phyloP scores from a whole-genome alignment of 2,888 invertebrate species.

The Drosophila helvetica region DNA sequence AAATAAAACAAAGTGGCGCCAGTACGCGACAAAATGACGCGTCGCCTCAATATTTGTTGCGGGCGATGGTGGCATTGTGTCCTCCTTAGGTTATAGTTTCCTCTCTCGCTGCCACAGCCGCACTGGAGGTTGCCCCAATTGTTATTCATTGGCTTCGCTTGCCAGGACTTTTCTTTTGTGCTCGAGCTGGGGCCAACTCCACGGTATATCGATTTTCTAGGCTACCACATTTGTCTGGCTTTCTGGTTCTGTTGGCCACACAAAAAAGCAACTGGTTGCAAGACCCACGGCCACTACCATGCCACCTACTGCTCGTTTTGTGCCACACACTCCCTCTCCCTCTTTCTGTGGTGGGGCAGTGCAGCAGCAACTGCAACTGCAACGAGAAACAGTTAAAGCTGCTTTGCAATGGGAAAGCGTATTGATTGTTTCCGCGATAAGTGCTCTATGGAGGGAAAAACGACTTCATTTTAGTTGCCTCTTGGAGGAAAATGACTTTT shows the following conservation, averaged over 20 bases:
- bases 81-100: slow-evolving; percentile 11
- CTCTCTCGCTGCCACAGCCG: not conserved
- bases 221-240: slow-evolving; percentile 74
- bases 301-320: not conserved
- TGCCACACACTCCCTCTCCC: slow-evolving; percentile 2
- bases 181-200: slow-evolving; percentile 57
- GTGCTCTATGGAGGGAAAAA: slow-evolving; percentile 10
- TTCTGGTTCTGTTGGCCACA: slow-evolving; percentile 45
- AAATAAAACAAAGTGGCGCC: slow-evolving; percentile 77
- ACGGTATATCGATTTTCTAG: slow-evolving; percentile 65
- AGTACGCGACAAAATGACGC: slow-evolving; percentile 65
- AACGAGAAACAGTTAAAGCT: slow-evolving; percentile 18
- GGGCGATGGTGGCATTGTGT: slow-evolving; percentile 19
- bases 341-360: no score
- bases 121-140: slow-evolving; percentile 35
- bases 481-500: slow-evolving; percentile 4
- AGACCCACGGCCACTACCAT: slow-evolving; percentile 3
- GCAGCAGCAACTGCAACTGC: slow-evolving; percentile 7
- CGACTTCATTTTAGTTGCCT: slow-evolving; percentile 8
- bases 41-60: slow-evolving; percentile 44
- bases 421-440: slow-evolving; percentile 39
- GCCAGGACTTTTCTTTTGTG: slow-evolving; percentile 19
- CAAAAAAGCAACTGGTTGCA: slow-evolving; percentile 71
- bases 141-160: slow-evolving; percentile 77
- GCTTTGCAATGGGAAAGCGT: slow-evolving; percentile 27